Evolutionary conservation across 2,888 invertebrate species (phyloP).

Genomic region (Spicauda simplicius): DNA sequence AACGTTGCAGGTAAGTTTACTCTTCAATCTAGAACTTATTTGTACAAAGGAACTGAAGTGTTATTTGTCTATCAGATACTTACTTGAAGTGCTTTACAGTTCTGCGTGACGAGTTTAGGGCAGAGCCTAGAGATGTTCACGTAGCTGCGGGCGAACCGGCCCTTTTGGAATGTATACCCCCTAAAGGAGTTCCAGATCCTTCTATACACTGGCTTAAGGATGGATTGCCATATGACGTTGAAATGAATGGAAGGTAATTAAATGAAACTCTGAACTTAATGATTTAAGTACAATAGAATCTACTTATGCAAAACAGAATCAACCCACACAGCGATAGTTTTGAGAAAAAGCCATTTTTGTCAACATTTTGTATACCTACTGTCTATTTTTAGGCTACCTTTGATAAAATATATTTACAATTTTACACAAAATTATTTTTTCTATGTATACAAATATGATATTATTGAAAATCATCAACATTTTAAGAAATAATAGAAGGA

Average conservation of each 20-base stretch:
- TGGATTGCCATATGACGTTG: conserved; percentile 86
- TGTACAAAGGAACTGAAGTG: neutral
- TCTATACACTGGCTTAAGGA: conserved; percentile 95
- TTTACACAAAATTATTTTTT: too few relatives aligned
- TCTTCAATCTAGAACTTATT: conserved; percentile 6
- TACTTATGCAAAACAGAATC: too few relatives aligned
- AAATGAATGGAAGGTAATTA: conserved; percentile 87
- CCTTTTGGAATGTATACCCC: conserved; percentile 96
- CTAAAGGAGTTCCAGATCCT: conserved; percentile 97
- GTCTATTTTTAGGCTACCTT: too few relatives aligned
- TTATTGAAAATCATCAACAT: too few relatives aligned
- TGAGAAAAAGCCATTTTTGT: too few relatives aligned
- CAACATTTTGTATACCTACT: too few relatives aligned
- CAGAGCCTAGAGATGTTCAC: conserved; percentile 94
- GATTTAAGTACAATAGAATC: too few relatives aligned
- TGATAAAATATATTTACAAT: too few relatives aligned
- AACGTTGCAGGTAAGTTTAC: conserved; percentile 93
- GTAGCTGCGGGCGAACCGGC: conserved; percentile 97
- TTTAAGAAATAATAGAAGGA: too few relatives aligned
- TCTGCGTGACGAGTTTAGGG: conserved; percentile 97
- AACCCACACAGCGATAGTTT: too few relatives aligned
- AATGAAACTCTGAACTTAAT: too few relatives aligned
- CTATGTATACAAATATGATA: too few relatives aligned
- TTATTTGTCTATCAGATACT: neutral
- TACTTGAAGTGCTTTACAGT: conserved; percentile 83